Conservation (phyloP, 2,888 invertebrate genomes). For the Oscheius onirici region DNA sequence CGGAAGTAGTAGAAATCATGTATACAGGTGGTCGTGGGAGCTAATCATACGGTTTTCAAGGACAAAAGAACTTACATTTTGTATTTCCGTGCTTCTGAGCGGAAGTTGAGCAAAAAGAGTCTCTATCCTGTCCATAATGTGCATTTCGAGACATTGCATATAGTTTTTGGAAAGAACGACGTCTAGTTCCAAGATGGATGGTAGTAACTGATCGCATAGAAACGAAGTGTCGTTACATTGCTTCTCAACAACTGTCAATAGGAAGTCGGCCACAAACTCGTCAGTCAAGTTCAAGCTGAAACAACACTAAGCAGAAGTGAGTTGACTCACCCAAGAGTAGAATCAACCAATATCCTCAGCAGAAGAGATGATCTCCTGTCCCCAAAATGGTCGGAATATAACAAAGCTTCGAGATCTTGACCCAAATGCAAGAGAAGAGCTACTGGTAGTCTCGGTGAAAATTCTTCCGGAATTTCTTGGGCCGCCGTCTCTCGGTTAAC, state of each 20-base stretch:
- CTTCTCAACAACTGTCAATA: neutral
- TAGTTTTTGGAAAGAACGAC: constrained; percentile 13
- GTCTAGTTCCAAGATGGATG: constrained; percentile 22
- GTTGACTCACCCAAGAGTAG: constrained; percentile 3
- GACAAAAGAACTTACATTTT: neutral
- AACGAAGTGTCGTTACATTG: neutral
- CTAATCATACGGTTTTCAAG: neutral
- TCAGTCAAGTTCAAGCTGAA: constrained; percentile 15
- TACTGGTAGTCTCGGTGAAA: constrained; percentile 47
- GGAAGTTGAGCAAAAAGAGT: constrained; percentile 27
- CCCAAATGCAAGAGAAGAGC: constrained; percentile 42
- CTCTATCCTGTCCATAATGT: constrained; percentile 17
- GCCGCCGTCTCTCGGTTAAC: constrained; percentile 31
- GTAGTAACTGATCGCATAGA: constrained; percentile 13
- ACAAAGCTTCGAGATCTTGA: constrained; percentile 42
- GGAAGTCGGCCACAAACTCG: constrained; percentile 14
- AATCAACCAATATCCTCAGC: constrained; percentile 40
- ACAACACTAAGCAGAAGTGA: neutral
- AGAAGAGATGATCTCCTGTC: constrained; percentile 43
- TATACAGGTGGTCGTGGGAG: constrained; percentile 26
- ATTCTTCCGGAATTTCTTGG: constrained; percentile 41
- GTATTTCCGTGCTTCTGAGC: neutral
- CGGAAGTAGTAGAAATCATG: neutral
- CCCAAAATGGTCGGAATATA: constrained; percentile 48
- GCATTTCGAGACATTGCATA: constrained; percentile 2